These are phyloP conservation scores for Trochalopteron elliotii DNA, from an alignment of 2,113 vertebrate genomes.

Conservation along the genomic window DNA sequence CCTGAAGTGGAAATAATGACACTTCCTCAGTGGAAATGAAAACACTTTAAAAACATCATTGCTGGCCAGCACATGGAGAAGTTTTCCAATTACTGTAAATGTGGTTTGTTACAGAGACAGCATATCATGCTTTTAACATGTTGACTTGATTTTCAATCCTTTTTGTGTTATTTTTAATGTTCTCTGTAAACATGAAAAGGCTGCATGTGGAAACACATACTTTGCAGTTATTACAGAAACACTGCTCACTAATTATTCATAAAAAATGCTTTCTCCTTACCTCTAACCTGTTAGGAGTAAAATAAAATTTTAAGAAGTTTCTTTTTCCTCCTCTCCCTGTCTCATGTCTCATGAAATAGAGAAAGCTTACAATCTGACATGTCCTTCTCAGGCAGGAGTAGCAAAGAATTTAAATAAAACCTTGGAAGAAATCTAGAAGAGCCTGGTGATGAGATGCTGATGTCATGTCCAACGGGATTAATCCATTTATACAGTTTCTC, in stretches of 20 bases:
- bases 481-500: not conserved
- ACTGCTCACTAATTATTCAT: not conserved
- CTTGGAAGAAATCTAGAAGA: not conserved
- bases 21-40: constrained; percentile 11
- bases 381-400: not conserved
- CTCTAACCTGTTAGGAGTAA: not conserved
- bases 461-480: not conserved
- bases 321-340: not conserved
- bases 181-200: not conserved
- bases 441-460: not conserved
- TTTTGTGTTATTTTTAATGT: not conserved
- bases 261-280: not conserved
- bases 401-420: not conserved
- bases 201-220: not conserved
- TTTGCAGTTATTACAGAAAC: not conserved
- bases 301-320: not conserved
- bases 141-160: not conserved
- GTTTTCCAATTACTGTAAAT: not conserved
- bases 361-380: not conserved
- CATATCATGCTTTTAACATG: not conserved
- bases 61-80: not conserved
- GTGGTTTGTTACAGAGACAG: not conserved
- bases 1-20: constrained; percentile 37
- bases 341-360: not conserved
- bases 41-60: not conserved